Evolutionary conservation across 2,888 invertebrate genomes (phyloP).

Genomic region (Drosophila kanekoi): DNA sequence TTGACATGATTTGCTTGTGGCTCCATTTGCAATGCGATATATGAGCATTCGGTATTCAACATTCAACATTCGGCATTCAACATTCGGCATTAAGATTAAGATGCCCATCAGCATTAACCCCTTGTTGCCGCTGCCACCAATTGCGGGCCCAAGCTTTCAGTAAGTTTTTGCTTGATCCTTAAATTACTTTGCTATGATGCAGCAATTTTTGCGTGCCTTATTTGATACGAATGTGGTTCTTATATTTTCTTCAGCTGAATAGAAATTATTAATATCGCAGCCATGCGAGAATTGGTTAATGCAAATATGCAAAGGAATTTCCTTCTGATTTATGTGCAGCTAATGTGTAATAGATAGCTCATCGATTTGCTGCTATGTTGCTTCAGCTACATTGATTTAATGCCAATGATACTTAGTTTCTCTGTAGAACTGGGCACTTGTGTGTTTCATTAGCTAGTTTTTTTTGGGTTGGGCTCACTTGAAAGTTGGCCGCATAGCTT

Average conservation of each 20-base stretch:
- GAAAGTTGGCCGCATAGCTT: conserved; percentile 8
- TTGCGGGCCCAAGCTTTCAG: conserved; percentile 32
- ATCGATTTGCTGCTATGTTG: too few relatives aligned
- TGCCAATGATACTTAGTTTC: conserved; percentile 1
- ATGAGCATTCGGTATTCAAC: conserved; percentile 9
- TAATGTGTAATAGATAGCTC: too few relatives aligned
- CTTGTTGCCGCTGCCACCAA: conserved; percentile 41
- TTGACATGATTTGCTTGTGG: conserved; percentile 71
- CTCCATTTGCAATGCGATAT: conserved; percentile 31
- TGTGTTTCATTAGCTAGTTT: conserved; percentile 32
- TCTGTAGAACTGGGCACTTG: conserved; percentile 16
- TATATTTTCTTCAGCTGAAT: too few relatives aligned
- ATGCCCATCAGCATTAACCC: conserved; percentile 37
- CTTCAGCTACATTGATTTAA: too few relatives aligned
- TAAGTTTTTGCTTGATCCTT: conserved; percentile 2
- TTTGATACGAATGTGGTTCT: too few relatives aligned
- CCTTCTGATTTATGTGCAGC: too few relatives aligned
- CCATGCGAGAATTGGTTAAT: too few relatives aligned
- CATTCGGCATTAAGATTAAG: conserved; percentile 32
- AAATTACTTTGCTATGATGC: conserved; percentile 47
- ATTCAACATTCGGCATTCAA: neutral
- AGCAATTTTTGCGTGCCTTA: too few relatives aligned
- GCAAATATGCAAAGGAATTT: too few relatives aligned
- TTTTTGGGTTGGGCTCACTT: conserved; percentile 2
- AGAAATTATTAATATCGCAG: too few relatives aligned